phyloP scores from a whole-genome alignment of 2,797 vertebrate species.

The Epinephelus awoara region DNA sequence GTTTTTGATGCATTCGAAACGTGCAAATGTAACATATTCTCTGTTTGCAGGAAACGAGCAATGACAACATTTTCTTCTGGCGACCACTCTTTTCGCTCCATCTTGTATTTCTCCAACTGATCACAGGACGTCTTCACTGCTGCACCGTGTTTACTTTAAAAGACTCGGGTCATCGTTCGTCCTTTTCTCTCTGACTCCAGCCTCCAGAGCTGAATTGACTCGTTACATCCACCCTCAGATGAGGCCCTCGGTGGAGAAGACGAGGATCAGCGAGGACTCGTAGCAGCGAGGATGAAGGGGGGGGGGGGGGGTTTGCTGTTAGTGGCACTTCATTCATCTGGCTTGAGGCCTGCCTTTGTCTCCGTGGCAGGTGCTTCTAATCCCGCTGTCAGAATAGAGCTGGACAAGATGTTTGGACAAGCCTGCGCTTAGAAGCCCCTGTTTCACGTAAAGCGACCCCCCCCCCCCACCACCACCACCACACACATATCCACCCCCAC shows the following conservation, averaged over 20 bases:
- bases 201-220: conserved; percentile 47
- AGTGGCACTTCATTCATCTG: conserved; percentile 74
- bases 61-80: too few relatives aligned
- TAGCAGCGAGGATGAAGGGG: neutral
- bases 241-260: conserved; percentile 5
- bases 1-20: too few relatives aligned
- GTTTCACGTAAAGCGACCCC: conserved; percentile 38
- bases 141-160: neutral
- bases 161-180: neutral
- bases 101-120: neutral
- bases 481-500: conserved; percentile 23
- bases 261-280: conserved; percentile 14
- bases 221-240: conserved; percentile 33
- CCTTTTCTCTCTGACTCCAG: neutral
- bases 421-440: conserved; percentile 59
- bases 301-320: conserved; percentile 42
- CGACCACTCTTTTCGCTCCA: too few relatives aligned
- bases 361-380: conserved; percentile 80
- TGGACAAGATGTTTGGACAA: conserved; percentile 80
- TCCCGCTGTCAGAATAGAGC: conserved; percentile 75
- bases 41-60: too few relatives aligned
- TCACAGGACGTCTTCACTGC: neutral
- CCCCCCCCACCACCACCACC: neutral
- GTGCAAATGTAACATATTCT: too few relatives aligned
- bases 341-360: conserved; percentile 74